A percentile compares a stretch with the other conserved stretches of the same genome.
These are phyloP conservation scores for Podarcis siculus DNA, from an alignment of 2,797 vertebrate genomes.

Conservation along the genomic window DNA sequence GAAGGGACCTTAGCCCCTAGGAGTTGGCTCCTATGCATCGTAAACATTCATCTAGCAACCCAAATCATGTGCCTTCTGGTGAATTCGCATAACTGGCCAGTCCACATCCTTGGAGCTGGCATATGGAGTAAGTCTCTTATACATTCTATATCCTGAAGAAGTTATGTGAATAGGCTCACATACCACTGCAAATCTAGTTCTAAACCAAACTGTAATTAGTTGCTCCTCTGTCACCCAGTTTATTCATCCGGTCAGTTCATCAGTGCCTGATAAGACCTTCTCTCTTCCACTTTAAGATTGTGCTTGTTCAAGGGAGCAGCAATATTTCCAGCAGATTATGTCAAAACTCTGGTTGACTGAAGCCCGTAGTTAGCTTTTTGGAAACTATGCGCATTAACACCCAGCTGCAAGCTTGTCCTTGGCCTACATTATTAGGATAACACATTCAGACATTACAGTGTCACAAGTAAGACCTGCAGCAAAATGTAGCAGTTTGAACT, in stretches of 20 bases:
- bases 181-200: not conserved
- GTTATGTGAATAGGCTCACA: not conserved
- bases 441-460: not conserved
- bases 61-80: not conserved
- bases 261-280: not conserved
- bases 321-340: not conserved
- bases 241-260: not conserved
- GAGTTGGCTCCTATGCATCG: too few relatives aligned
- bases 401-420: not conserved
- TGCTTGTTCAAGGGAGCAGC: not conserved
- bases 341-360: not conserved
- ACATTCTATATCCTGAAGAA: not conserved
- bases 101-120: not conserved
- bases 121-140: not conserved
- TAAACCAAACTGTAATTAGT: not conserved
- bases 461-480: not conserved
- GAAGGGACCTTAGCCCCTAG: too few relatives aligned
- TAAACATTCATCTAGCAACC: too few relatives aligned
- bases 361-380: too few relatives aligned
- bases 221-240: not conserved
- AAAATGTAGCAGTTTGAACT: too few relatives aligned
- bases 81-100: not conserved
- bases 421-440: not conserved
- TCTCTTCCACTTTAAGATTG: not conserved
- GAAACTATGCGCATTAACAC: not conserved